A percentile compares a stretch with the other conserved stretches of the same genome.
Conservation (phyloP, 2,113 vertebrate genomes). For the Thermophis baileyi region DNA sequence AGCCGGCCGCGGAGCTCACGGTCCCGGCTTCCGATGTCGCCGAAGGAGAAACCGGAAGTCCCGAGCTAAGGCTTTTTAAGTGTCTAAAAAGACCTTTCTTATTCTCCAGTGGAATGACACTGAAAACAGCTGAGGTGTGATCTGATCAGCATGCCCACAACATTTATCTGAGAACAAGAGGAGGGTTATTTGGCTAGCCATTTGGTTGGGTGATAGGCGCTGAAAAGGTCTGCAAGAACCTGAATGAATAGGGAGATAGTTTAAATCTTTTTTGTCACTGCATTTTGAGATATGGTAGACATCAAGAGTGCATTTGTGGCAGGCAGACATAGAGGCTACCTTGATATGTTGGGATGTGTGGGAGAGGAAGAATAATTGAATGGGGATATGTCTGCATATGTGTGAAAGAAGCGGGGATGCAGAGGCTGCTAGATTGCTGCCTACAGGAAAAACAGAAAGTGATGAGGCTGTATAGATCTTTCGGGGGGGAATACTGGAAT, state of each 20-base stretch:
- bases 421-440: neutral
- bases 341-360: neutral
- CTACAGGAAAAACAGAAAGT: neutral
- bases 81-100: neutral
- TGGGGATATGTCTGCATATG: neutral
- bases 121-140: neutral
- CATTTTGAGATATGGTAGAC: neutral
- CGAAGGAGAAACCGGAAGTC: no score
- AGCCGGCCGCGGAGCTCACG: no score
- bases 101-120: neutral
- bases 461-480: neutral
- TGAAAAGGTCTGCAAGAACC: neutral
- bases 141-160: neutral
- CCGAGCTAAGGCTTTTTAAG: neutral
- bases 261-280: neutral
- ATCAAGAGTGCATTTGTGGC: neutral
- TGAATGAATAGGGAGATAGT: neutral
- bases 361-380: neutral
- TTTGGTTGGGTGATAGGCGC: neutral
- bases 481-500: rapidly evolving
- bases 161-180: neutral
- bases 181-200: neutral
- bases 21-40: no score
- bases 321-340: neutral
- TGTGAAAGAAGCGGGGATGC: neutral